Evolutionary conservation across 1,140 invertebrate genomes (phyloP).

Genomic region (Drosophila pseudoananassae): DNA sequence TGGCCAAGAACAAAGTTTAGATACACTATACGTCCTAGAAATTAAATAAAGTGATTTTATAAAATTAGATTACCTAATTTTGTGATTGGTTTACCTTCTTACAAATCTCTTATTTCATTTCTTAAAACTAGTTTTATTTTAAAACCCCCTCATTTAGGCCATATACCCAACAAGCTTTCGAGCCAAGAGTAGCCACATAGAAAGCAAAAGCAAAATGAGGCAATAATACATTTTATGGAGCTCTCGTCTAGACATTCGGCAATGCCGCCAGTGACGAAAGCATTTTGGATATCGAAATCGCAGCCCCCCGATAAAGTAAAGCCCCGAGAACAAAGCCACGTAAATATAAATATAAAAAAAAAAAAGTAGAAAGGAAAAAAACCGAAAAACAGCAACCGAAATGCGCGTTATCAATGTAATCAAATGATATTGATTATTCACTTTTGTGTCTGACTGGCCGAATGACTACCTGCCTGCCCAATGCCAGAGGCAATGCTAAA

Average conservation of each 20-base stretch:
- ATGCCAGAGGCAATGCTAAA: slow-evolving; percentile 19
- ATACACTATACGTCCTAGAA: slow-evolving; percentile 5
- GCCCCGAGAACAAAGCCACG: slow-evolving; percentile 17
- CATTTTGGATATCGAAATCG: slow-evolving; percentile 40
- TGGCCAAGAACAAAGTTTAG: background rate
- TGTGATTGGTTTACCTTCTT: too few species aligned
- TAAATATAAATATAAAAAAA: slow-evolving; percentile 3
- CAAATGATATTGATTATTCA: slow-evolving; percentile 53
- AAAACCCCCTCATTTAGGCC: background rate
- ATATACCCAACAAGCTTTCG: slow-evolving; percentile 9
- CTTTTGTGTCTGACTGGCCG: slow-evolving; percentile 38
- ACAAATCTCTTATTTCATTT: too few species aligned
- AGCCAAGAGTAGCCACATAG: slow-evolving; percentile 17
- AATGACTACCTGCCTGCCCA: slow-evolving; percentile 16
- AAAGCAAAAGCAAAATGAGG: slow-evolving; percentile 47
- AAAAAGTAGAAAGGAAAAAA: slow-evolving; percentile 22
- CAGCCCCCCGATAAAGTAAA: slow-evolving; percentile 34
- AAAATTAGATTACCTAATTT: too few species aligned
- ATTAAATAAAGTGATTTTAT: too few species aligned
- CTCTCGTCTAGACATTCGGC: slow-evolving; percentile 45
- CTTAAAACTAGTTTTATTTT: background rate
- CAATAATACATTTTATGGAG: slow-evolving; percentile 51
- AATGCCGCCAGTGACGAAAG: slow-evolving; percentile 47
- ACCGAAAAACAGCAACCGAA: slow-evolving; percentile 8
- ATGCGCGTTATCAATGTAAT: slow-evolving; percentile 47